Conservation (phyloP, 1,140 invertebrate species). For the Chrysomallon squamiferum region DNA sequence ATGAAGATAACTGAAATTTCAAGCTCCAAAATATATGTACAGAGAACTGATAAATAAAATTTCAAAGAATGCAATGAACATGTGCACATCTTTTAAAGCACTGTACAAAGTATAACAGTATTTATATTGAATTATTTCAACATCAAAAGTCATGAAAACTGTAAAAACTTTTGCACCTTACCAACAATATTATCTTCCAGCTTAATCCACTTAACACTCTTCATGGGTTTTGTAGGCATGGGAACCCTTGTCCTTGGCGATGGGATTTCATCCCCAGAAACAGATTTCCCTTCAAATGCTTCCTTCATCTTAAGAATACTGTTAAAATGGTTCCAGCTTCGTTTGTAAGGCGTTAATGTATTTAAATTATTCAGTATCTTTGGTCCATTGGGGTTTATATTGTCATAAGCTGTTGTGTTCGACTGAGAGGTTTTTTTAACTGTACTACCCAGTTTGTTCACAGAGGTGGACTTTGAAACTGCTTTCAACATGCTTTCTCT, state of each 20-base stretch:
- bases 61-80: too few relatives aligned
- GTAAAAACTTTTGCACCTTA: constrained; percentile 5
- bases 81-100: too few relatives aligned
- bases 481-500: not conserved
- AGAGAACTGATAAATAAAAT: too few relatives aligned
- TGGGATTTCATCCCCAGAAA: not conserved
- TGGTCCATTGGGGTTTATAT: not conserved
- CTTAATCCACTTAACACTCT: constrained; percentile 38
- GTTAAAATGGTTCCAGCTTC: constrained; percentile 1
- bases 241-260: constrained; percentile 14
- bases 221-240: constrained; percentile 27
- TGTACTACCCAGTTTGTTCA: not conserved
- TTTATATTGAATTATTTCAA: too few relatives aligned
- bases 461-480: not conserved
- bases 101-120: too few relatives aligned
- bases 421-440: not conserved
- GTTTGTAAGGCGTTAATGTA: not conserved
- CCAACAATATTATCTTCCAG: constrained; percentile 25
- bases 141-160: too few relatives aligned
- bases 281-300: constrained; percentile 1
- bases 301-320: not conserved
- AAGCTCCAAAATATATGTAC: too few relatives aligned
- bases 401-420: not conserved
- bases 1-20: too few relatives aligned
- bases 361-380: constrained; percentile 2